Evolutionary conservation across 2,888 invertebrate genomes (phyloP), one percentile per base, ranked within the genome.

Genomic region (Volucella inanis): DNA sequence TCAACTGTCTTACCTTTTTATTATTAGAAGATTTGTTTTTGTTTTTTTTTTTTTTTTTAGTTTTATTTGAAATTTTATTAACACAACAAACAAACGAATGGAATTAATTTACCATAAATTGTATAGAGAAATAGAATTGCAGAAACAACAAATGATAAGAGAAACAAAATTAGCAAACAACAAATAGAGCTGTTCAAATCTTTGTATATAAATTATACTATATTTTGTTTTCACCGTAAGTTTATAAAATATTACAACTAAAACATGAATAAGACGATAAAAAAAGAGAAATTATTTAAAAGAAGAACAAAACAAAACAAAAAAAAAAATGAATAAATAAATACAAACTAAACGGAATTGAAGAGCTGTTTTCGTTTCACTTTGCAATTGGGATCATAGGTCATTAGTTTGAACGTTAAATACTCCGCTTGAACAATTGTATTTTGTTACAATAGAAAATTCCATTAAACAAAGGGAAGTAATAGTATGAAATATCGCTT

Each of bases 171-270:
- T 31, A 31, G 31, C 31, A 31, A 31, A 31, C 31, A 31, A 31
- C 31, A 75, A 64, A 64, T 64, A 54, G 52, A 79, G 43, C 79
- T 79, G 65, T 79, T 84, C 84, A 75, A 84, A 79, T 50, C 83
- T 65, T 78, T 84, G 84, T 84, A 84, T 84, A 84, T 84, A 84
- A 79, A 84, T 71, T 79, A 84, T 79, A 84, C 84, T 70, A 80
- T 76, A 80, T 55, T 71, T 79, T 84, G 84, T 84, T 84, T 84
- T 84, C 84, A 84, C 84, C 70, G 84, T 84, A 80, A 84, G 84
- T 84, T 84, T 84, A 79, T 79, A 67, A 84, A 80, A 79, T 80
- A 80, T 74, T 70, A 57, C 41, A 61, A 78, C 78, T 76, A 41
- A 49, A 70, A 41, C 31, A 31, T 31, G 31, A 31, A 70, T 55